Conservation (phyloP, 2,113 vertebrate species). For the Thamnaconus septentrionalis region DNA sequence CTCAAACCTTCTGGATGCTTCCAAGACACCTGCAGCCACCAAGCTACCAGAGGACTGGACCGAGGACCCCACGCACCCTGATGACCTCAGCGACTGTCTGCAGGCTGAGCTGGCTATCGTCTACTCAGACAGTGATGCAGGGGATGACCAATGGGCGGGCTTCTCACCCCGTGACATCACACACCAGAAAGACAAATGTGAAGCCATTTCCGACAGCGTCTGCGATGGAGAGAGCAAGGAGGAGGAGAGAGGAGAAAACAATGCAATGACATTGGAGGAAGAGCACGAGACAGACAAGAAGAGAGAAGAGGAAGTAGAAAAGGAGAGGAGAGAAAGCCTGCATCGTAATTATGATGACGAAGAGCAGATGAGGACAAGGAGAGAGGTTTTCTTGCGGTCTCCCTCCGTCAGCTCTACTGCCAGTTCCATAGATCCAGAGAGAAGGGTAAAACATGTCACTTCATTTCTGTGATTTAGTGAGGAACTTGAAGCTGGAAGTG, state of each 20-base stretch:
- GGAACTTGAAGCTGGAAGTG: no score
- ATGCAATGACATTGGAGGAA: not conserved
- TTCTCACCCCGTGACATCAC: slow-evolving; percentile 17
- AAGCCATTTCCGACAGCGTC: not conserved
- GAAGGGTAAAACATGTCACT: slow-evolving; percentile 35
- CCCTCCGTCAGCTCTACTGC: slow-evolving; percentile 51
- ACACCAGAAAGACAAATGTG: slow-evolving; percentile 15
- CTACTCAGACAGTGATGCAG: slow-evolving; percentile 74
- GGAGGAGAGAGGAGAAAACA: not conserved
- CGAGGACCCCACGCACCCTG: slow-evolving; percentile 27
- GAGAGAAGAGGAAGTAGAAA: slow-evolving; percentile 1
- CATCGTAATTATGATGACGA: slow-evolving; percentile 2
- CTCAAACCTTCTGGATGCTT: not conserved
- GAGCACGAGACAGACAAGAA: not conserved
- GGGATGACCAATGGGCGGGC: slow-evolving; percentile 66
- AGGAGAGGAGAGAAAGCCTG: not conserved
- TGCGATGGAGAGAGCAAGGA: slow-evolving; percentile 9
- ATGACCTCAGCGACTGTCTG: slow-evolving; percentile 70
- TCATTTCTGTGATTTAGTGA: no score
- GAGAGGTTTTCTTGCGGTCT: slow-evolving; percentile 32
- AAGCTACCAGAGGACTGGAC: slow-evolving; percentile 36
- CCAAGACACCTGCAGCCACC: slow-evolving; percentile 29
- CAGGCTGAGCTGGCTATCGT: slow-evolving; percentile 71
- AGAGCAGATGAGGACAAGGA: slow-evolving; percentile 36
- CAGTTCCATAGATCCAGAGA: slow-evolving; percentile 51